Percentiles rank a stretch among this genome's conserved stretches.
Conservation (phyloP, 2,113 vertebrate genomes). For the Tenebrosternarchus preto region DNA sequence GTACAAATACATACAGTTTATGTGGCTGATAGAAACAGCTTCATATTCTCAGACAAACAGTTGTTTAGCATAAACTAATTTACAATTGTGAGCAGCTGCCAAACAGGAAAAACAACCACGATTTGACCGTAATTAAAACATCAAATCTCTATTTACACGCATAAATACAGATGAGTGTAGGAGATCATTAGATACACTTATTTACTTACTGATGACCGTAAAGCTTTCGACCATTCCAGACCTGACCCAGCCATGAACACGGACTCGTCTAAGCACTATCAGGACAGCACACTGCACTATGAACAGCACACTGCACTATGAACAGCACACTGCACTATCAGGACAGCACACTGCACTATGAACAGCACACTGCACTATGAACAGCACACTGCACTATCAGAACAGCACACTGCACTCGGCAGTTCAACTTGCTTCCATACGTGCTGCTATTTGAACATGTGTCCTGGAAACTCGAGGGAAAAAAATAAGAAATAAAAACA, state of each 20-base stretch:
- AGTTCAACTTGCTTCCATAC: conserved; percentile 62
- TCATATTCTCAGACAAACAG: conserved; percentile 2
- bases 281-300: conserved; percentile 66
- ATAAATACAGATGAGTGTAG: conserved; percentile 65
- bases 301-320: conserved; percentile 60
- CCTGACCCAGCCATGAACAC: too few species aligned
- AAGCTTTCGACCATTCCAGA: conserved; percentile 80
- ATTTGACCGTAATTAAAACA: conserved; percentile 60
- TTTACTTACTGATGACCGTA: conserved; percentile 60
- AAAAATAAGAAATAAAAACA: conserved; percentile 42
- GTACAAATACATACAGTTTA: background rate
- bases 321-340: conserved; percentile 56
- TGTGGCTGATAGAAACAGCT: background rate
- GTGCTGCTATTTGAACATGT: conserved; percentile 59
- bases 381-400: too few species aligned
- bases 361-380: conserved; percentile 65
- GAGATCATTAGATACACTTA: conserved; percentile 56
- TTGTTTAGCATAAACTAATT: conserved; percentile 2
- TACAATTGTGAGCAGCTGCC: conserved; percentile 52
- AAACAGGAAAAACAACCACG: conserved; percentile 13
- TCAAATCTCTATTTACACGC: conserved; percentile 68
- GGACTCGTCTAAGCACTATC: conserved; percentile 57
- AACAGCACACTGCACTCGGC: conserved; percentile 67
- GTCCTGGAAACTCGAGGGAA: conserved; percentile 66
- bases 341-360: conserved; percentile 60